Evolutionary conservation across 2,797 vertebrate genomes (phyloP), one percentile per base, ranked within the genome.

Genomic region (Morus bassanus): DNA sequence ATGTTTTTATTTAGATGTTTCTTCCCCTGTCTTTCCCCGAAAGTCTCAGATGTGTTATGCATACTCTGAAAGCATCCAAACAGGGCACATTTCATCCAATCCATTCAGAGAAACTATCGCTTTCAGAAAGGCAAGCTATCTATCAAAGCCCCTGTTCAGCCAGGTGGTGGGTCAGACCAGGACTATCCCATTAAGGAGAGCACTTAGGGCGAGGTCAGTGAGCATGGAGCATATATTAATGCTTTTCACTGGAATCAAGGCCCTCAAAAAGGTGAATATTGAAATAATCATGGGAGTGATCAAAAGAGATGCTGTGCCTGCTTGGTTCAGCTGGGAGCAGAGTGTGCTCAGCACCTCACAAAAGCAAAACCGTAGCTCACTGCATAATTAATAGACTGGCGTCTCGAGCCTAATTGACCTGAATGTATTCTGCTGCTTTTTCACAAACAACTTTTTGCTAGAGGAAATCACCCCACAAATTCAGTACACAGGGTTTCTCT

Each of bases 1-100:
- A 96, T 31, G 5, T 85, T 93, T 96, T 92, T 91, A 87, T 92
- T 96, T 91, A 79, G 77, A 92, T 8, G 13, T 82, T 90, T 73
- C 85, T 97, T 88, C 51, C 87, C 60, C 76, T 77, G 68, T 57
- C 95, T 94, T 89, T 82, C 80, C 82, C 95, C 53, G 89, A 80
- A 90, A 88, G 73, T 95, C 69, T 88, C 78, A 70, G 91, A 95
- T 77, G 59, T 91, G 75, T 89, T 76, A 57, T 59, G 61, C 89
- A 56, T 96, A 91, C 48, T 86, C 94, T 69, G 41, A 95, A 96
- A 92, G 65, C 94, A 96, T 93, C 86, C 86, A 89, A 83, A 92
- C 85, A 70, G 82, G 92, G 59, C 81, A 13, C 78, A 95, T 97
- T 93, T 88, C 96, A 96, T 93, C 87, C 77, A 70, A 19, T 86